Conservation (phyloP, 2,797 vertebrate genomes). For the Catostomus latipinnis region DNA sequence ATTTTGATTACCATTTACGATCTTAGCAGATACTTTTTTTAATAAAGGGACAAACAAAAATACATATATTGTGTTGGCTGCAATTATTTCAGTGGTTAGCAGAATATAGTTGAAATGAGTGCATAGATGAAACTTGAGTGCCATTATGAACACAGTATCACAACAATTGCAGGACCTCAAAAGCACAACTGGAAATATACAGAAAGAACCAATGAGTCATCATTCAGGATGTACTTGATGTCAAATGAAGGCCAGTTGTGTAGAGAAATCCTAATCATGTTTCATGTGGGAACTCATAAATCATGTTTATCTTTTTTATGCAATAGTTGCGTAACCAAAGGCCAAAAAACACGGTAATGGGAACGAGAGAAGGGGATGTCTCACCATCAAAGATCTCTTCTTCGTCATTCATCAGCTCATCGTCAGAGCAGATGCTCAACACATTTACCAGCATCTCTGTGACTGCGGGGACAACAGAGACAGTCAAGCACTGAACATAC, state of each 20-base stretch:
- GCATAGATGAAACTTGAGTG: not conserved
- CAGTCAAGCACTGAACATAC: not conserved
- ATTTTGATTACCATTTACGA: not conserved
- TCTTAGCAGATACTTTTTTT: not conserved
- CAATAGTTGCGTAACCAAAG: not conserved
- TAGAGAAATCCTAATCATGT: not conserved
- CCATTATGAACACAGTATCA: constrained; percentile 16
- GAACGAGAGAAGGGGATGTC: constrained; percentile 53
- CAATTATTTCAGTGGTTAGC: constrained; percentile 1
- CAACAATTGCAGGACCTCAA: not conserved
- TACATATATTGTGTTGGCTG: not conserved
- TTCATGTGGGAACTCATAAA: constrained; percentile 9
- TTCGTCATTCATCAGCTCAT: constrained; percentile 95
- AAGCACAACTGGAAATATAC: constrained; percentile 1
- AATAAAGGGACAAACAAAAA: not conserved
- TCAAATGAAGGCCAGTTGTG: constrained; percentile 31
- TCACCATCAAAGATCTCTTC: constrained; percentile 96
- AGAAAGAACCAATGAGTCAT: constrained; percentile 3
- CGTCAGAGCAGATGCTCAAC: constrained; percentile 98
- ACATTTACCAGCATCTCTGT: constrained; percentile 99
- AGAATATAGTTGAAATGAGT: not conserved
- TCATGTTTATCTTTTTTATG: not conserved
- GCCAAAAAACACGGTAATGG: not conserved
- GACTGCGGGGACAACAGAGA: constrained; percentile 74
- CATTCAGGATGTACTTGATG: constrained; percentile 40